Evolutionary conservation across 2,888 invertebrate species (phyloP).

Genomic region (Himalopsyche japonica): DNA sequence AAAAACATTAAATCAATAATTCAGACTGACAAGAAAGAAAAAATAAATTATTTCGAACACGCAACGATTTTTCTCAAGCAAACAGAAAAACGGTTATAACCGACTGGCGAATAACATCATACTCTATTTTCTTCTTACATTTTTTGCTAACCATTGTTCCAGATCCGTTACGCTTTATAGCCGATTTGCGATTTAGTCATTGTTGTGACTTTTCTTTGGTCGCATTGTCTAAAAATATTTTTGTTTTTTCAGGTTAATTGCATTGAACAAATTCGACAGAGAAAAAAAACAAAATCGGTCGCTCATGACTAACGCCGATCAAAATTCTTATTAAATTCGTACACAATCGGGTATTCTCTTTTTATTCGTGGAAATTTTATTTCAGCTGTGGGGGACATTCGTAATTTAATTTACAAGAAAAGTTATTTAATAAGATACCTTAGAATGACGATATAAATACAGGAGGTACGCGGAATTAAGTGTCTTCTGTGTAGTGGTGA

Average conservation of each 20-base stretch:
- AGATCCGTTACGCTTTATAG: neutral
- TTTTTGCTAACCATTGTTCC: neutral
- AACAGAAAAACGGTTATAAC: neutral
- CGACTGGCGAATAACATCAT: neutral
- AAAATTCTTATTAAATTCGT: neutral
- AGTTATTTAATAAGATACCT: neutral
- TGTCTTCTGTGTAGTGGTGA: too few species aligned
- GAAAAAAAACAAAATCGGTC: neutral
- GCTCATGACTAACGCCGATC: neutral
- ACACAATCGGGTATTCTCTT: neutral
- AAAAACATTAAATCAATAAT: too few species aligned
- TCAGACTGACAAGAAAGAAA: too few species aligned
- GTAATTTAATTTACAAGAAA: neutral
- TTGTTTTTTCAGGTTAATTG: neutral
- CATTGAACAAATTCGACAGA: neutral
- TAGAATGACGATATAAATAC: neutral
- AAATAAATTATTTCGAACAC: too few species aligned
- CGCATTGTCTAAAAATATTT: neutral
- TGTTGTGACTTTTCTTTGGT: neutral
- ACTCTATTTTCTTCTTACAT: neutral
- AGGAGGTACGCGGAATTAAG: neutral
- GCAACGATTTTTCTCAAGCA: too few species aligned
- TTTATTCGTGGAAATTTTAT: neutral
- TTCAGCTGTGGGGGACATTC: neutral
- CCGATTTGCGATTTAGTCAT: neutral